Percentiles rank a stretch among this genome's conserved stretches.
These are phyloP conservation scores for Dusona sp. DNA, from an alignment of 2,888 invertebrate species.

Conservation along the genomic window DNA sequence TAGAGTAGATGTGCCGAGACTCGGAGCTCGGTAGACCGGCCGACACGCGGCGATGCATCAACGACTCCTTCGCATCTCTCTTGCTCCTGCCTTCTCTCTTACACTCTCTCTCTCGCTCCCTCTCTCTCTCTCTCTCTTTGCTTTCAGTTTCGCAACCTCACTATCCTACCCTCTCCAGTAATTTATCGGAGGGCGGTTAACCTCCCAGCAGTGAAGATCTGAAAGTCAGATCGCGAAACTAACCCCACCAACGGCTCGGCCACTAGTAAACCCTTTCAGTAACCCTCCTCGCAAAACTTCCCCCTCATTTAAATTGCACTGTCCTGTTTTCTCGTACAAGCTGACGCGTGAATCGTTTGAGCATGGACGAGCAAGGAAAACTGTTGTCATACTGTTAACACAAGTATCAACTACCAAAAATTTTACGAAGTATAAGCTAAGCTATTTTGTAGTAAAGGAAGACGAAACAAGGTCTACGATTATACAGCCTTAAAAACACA, in stretches of 20 bases:
- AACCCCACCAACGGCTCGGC: slow-evolving; percentile 45
- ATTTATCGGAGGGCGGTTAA: slow-evolving; percentile 81
- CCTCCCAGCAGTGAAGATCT: slow-evolving; percentile 77
- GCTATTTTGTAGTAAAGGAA: neutral
- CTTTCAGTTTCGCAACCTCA: slow-evolving; percentile 39
- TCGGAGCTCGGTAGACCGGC: slow-evolving; percentile 76
- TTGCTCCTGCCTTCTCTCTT: neutral
- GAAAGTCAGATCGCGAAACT: slow-evolving; percentile 79
- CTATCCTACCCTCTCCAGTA: slow-evolving; percentile 70
- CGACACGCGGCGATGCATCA: slow-evolving; percentile 79
- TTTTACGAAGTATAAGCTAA: slow-evolving; percentile 1
- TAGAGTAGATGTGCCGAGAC: slow-evolving; percentile 68
- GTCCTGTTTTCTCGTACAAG: slow-evolving; percentile 28
- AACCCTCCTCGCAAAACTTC: slow-evolving; percentile 11
- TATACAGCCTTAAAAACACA: neutral
- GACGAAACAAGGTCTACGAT: neutral
- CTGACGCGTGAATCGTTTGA: slow-evolving; percentile 16
- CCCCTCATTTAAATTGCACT: slow-evolving; percentile 13
- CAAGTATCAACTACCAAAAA: neutral
- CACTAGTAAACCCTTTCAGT: slow-evolving; percentile 18
- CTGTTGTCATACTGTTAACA: slow-evolving; percentile 13
- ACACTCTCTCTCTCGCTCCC: slow-evolving; percentile 18
- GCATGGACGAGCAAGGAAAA: slow-evolving; percentile 13
- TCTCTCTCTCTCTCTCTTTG: slow-evolving; percentile 41
- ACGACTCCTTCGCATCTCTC: slow-evolving; percentile 65